Evolutionary conservation across 53 echinoderm and acorn worm genomes (phyloP), one percentile per base, ranked within the genome.

Genomic region (Echinarachnius parma): DNA sequence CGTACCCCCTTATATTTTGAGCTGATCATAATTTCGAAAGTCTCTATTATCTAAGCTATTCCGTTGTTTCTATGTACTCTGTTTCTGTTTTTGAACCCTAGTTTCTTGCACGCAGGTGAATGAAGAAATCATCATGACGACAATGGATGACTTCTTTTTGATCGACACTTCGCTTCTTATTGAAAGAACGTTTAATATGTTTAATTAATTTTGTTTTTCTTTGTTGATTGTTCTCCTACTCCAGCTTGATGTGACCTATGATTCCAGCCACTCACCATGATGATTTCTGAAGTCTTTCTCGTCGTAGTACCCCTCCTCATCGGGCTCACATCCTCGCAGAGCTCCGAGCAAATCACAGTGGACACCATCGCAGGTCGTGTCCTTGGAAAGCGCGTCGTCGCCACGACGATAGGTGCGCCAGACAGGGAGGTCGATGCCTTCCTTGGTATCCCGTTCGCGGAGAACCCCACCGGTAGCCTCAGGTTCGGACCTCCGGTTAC

Each of bases 361-460:
- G 62, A 71, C 42, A 86, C 80, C 0, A 77, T 50, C 4, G 71
- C 81, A 10, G 92, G 92, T 9, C 59, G 58, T 3, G 76, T 92
- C 46, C 29, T 88, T 3, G 92, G 92, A 11, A 89, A 93, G 48
- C 46, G 77, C 14, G 25, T 86, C 59, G 37, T 69, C 8, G 86
- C 80, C 30, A 33, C 58, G 3, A 64, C 57, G 14, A 14, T 34
- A 4, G 74, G 57, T n/a, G 74, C 74, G 11, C 57, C 74, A 2
- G 60, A 78, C 48, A 87, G 59, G 68, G n/a, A 48, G n/a, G 86
- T 86, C 9, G 82, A 93, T 21, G 89, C 89, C 4, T 93, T 84
- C 53, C 52, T 89, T 2, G 93, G 93, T 14, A 86, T 93, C 28
- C 93, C 89, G 0, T 93, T 80, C 49, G 93, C 37, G 3, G 81